phyloP scores from a whole-genome alignment of 2,797 vertebrate species.

The Gastrophryne carolinensis region DNA sequence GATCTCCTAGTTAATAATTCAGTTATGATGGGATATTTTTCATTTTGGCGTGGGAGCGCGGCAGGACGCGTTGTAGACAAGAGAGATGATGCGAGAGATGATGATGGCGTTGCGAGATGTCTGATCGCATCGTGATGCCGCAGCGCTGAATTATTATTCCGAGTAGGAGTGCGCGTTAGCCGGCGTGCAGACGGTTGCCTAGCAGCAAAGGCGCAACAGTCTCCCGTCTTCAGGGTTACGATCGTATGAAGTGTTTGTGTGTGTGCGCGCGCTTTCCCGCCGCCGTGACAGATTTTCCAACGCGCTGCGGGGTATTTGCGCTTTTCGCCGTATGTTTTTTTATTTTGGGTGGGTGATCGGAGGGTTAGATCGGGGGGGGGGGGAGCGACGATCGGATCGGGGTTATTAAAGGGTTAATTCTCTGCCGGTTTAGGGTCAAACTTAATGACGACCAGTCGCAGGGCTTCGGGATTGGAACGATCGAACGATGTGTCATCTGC shows the following conservation, averaged over 20 bases:
- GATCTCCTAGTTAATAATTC: no score
- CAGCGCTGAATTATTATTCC: background rate
- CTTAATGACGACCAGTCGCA: no score
- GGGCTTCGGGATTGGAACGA: no score
- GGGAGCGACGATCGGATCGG: no score
- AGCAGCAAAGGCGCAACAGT: conserved; percentile 23
- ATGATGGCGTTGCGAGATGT: conserved; percentile 1
- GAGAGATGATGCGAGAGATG: conserved; percentile 17
- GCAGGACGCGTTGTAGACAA: no score
- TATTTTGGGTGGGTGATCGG: no score
- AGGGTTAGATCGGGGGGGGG: no score
- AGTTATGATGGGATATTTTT: no score
- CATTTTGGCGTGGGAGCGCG: no score
- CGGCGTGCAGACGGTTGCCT: conserved; percentile 29
- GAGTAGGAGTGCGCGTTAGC: conserved; percentile 30
- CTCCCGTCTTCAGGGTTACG: conserved; percentile 19
- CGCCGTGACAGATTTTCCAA: background rate
- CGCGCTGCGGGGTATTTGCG: background rate
- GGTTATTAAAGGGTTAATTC: no score
- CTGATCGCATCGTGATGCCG: conserved; percentile 6
- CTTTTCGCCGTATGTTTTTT: background rate
- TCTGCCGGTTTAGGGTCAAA: no score
- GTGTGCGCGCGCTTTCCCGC: background rate
- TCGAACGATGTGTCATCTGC: no score
- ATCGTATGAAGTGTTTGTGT: background rate